A percentile compares a stretch with the other conserved stretches of the same genome.
Conservation (phyloP, 2,797 vertebrate genomes). For the Hippocampus kuda region DNA sequence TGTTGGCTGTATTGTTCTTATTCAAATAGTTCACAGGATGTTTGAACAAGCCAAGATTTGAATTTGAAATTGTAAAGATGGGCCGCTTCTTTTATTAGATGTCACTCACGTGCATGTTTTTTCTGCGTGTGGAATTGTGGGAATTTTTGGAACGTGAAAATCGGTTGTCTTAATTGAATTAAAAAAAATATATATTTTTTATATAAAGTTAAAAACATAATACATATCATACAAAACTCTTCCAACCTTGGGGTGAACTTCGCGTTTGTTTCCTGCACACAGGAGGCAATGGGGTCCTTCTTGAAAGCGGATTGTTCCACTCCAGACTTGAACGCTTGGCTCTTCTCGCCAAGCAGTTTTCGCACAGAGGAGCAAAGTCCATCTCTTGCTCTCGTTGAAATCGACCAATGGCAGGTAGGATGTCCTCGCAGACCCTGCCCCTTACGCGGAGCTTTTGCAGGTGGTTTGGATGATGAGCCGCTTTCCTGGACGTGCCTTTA, state of each 20-base stretch:
- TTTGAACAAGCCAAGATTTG: too few species aligned
- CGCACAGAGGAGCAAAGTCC: constrained; percentile 50
- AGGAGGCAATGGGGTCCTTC: constrained; percentile 54
- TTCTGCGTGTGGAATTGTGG: too few species aligned
- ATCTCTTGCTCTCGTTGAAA: constrained; percentile 48
- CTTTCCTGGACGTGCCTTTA: constrained; percentile 38
- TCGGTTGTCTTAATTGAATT: too few species aligned
- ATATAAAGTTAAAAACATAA: not conserved
- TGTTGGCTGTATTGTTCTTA: too few species aligned
- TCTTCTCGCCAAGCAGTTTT: constrained; percentile 56
- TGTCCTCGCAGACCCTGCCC: constrained; percentile 29
- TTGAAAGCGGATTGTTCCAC: constrained; percentile 42
- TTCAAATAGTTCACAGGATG: too few species aligned
- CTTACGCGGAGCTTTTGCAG: constrained; percentile 57
- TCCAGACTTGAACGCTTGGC: constrained; percentile 34
- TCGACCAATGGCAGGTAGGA: constrained; percentile 28
- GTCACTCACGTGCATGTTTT: too few species aligned
- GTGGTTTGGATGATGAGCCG: constrained; percentile 50
- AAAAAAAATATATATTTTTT: too few species aligned
- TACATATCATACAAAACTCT: not conserved
- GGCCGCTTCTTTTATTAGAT: too few species aligned
- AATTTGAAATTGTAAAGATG: too few species aligned
- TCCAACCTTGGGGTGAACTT: constrained; percentile 25
- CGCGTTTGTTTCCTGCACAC: constrained; percentile 49
- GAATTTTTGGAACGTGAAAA: too few species aligned